Base-by-base conservation (phyloP, 2,797 vertebrate species). In the Chaetodon trifasciatus region DNA sequence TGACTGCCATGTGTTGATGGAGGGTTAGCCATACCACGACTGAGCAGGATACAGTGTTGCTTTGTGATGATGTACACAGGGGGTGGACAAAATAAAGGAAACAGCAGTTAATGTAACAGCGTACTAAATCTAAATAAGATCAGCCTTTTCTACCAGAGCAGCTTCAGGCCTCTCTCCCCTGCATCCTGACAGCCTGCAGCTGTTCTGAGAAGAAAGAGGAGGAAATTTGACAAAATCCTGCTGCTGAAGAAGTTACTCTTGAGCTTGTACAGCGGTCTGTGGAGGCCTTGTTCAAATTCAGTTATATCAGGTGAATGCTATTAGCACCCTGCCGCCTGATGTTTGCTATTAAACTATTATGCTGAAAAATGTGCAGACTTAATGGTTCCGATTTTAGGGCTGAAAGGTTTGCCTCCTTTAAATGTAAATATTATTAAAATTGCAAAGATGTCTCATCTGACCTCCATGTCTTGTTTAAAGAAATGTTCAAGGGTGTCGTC, bases 1-100 rank as follows among this genome's bases (percentile, higher is more conserved):
- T 87, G 86, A 58, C 89, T 93, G 88, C 90, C 87, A 93, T 93
- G 90, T 93, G 91, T 92, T 71, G 79, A 78, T 53, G 64, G 73
- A 82, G 76, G 76, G 44, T 24, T 37, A 23, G 0, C 40, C n/a
- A 0, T 28, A 52, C 7, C 44, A 1, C 8, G 16, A 23, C 55
- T 42, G 10, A 23, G 46, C 62, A 5, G 19, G 5, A 62, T 5
- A 79, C 77, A 75, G 46, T 80, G 84, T 78, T 70, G 52, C 32
- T 55, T 73, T 68, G 71, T 84, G 79, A 58, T 49, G 77, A 24
- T 3, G 49, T 10, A 9, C 9, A 55, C 76, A 44, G 4, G 10
- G 15, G 46, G 8, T 32, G 23, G 17, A 47, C 47, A 23, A 4
- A 62, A 63, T 40, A 55, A 72, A n/a, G 52, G n/a, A 44, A 21